phyloP scores from a whole-genome alignment of 2,113 vertebrate genomes.

The Alligator mississippiensis region DNA sequence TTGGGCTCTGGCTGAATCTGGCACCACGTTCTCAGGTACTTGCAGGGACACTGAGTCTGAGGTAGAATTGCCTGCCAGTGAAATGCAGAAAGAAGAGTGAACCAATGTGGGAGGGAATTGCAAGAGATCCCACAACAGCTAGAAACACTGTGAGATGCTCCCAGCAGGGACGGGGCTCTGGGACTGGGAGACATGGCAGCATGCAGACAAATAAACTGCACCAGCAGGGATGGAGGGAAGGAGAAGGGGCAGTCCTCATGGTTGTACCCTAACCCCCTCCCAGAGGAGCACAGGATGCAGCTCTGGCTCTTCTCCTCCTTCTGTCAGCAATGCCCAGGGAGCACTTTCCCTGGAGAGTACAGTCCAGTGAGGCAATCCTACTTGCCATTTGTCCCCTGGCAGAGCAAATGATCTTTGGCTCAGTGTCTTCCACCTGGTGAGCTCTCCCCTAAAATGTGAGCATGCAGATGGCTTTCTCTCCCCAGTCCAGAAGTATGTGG shows the following conservation, averaged over 20 bases:
- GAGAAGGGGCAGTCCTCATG: background rate
- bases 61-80: background rate
- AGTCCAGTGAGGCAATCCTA: background rate
- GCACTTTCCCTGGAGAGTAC: background rate
- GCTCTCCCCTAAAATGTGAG: background rate
- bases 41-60: conserved; percentile 44
- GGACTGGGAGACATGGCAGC: background rate
- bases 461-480: background rate
- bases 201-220: background rate
- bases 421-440: background rate
- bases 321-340: background rate
- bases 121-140: background rate
- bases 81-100: background rate
- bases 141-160: too few species aligned
- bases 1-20: conserved; percentile 41
- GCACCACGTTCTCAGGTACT: conserved; percentile 24
- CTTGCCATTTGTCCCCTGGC: background rate
- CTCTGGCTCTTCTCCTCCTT: background rate
- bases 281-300: background rate
- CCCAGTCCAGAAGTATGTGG: background rate
- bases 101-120: too few species aligned
- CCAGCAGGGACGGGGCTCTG: background rate
- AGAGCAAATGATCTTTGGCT: background rate
- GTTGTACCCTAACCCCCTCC: background rate
- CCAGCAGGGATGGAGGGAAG: background rate